Evolutionary conservation across 2,797 vertebrate species (phyloP).

Genomic region (Poliocrania exsul): DNA sequence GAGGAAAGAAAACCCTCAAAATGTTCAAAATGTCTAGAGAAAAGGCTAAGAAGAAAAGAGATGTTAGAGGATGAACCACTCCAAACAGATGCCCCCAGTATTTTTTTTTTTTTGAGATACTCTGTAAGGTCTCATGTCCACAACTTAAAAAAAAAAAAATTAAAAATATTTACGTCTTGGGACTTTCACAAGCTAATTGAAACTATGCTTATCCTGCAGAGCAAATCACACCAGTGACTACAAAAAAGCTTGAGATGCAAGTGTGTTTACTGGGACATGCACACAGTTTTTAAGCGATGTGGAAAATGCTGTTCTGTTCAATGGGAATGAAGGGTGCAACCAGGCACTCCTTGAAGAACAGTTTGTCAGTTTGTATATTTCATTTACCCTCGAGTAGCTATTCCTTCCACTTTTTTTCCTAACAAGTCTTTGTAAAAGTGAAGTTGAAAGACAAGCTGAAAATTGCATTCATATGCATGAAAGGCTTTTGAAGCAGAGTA

Average conservation of each 20-base stretch:
- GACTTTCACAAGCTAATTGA: conserved; percentile 5
- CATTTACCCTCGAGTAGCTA: background rate
- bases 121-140: background rate
- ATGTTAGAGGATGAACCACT: background rate
- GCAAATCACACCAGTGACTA: background rate
- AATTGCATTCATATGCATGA: background rate
- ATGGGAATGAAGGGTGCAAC: background rate
- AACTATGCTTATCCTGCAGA: background rate
- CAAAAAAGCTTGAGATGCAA: background rate
- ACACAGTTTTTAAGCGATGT: background rate
- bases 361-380: background rate
- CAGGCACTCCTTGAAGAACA: background rate
- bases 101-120: background rate
- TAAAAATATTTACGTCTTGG: background rate
- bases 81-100: background rate
- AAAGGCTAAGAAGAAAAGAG: background rate
- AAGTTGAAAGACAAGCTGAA: conserved; percentile 29
- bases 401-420: conserved; percentile 18
- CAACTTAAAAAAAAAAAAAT: background rate
- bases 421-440: background rate
- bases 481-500: conserved; percentile 11
- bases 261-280: background rate
- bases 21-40: background rate
- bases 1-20: background rate
- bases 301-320: background rate